phyloP scores from a whole-genome alignment of 2,888 invertebrate species.

The Heliconius cydno region DNA sequence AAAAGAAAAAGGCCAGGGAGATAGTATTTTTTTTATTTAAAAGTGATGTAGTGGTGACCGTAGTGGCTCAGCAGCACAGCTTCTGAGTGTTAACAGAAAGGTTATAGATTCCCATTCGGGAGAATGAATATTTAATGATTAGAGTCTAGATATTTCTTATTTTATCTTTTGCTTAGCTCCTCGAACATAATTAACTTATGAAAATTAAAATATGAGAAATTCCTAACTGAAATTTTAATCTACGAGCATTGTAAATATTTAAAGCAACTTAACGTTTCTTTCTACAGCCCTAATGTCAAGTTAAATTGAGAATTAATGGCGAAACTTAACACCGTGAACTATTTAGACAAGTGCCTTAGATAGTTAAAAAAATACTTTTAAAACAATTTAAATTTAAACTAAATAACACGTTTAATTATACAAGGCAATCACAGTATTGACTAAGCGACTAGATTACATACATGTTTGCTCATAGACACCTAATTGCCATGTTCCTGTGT shows the following conservation, averaged over 20 bases:
- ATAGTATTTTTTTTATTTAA: too few relatives aligned
- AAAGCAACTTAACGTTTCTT: not conserved
- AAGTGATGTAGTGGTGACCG: too few relatives aligned
- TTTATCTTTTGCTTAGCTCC: too few relatives aligned
- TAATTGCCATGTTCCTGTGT: conserved; percentile 22
- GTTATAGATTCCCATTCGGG: too few relatives aligned
- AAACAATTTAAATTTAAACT: not conserved
- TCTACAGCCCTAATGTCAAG: not conserved
- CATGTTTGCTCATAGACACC: conserved; percentile 21
- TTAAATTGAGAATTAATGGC: not conserved
- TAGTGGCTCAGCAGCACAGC: too few relatives aligned
- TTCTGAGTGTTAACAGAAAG: too few relatives aligned
- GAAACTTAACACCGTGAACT: not conserved
- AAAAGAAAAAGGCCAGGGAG: too few relatives aligned
- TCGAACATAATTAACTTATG: not conserved
- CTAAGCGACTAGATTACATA: conserved; percentile 23
- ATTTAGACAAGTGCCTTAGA: not conserved
- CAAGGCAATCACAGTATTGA: conserved; percentile 2
- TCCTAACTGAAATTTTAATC: not conserved
- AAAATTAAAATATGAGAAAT: not conserved
- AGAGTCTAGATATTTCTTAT: too few relatives aligned
- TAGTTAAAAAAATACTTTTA: too few relatives aligned
- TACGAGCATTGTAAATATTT: not conserved
- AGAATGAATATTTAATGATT: too few relatives aligned
- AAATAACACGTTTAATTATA: conserved; percentile 4